These are phyloP conservation scores for Paradoxurus hermaphroditus DNA, from an alignment of 2,113 vertebrate genomes.

Conservation along the genomic window DNA sequence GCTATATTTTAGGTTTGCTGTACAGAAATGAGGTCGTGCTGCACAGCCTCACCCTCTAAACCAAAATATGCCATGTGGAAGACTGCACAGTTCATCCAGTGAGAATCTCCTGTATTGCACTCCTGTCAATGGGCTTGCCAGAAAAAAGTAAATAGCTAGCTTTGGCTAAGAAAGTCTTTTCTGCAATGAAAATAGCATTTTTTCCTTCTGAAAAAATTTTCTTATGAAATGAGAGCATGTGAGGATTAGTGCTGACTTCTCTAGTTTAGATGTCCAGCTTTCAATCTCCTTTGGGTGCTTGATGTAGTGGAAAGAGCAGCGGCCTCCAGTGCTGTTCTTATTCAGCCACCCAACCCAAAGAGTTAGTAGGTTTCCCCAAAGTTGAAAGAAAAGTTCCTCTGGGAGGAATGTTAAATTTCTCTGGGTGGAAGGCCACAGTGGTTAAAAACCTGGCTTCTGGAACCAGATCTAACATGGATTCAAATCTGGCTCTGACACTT, in stretches of 20 bases:
- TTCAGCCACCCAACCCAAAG: constrained; percentile 15
- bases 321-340: neutral
- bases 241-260: neutral
- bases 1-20: neutral
- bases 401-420: neutral
- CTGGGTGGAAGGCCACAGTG: neutral
- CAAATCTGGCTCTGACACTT: neutral
- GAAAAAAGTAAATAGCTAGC: neutral
- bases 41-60: neutral
- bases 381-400: constrained; percentile 12
- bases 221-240: constrained; percentile 39
- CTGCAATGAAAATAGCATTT: neutral
- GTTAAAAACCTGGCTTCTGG: neutral
- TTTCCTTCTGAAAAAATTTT: constrained; percentile 10
- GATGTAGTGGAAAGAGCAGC: neutral
- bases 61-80: neutral
- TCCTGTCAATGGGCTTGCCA: constrained; percentile 9
- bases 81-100: neutral
- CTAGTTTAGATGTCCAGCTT: neutral
- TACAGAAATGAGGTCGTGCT: constrained; percentile 24
- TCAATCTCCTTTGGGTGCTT: neutral
- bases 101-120: neutral
- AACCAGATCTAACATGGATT: neutral
- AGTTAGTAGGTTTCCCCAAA: neutral
- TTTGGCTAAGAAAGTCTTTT: constrained; percentile 30